A percentile compares a stretch with the other conserved stretches of the same genome.
Conservation (phyloP, 2,888 invertebrate species). For the Drosophila mercatorum region DNA sequence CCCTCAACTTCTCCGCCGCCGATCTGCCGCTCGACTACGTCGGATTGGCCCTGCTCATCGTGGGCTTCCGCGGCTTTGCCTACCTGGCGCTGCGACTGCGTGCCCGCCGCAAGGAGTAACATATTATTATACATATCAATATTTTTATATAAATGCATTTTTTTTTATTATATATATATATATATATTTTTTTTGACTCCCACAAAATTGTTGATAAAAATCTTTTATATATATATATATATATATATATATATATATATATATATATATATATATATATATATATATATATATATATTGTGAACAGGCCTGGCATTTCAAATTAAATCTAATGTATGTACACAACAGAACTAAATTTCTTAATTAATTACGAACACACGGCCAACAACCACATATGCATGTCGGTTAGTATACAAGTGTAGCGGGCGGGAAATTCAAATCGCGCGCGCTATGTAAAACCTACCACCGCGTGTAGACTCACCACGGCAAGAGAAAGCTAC, state of each 20-base stretch:
- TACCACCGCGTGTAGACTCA: slow-evolving; percentile 26
- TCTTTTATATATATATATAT: background rate
- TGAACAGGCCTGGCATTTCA: slow-evolving; percentile 31
- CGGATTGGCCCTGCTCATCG: slow-evolving; percentile 89
- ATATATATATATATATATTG: slow-evolving; percentile 21
- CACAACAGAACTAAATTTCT: slow-evolving; percentile 1
- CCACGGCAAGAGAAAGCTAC: slow-evolving; percentile 26
- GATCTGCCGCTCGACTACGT: slow-evolving; percentile 90
- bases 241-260: too few species aligned
- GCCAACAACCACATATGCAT: background rate
- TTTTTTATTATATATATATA: slow-evolving; percentile 29
- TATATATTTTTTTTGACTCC: slow-evolving; percentile 27
- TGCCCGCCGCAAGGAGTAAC: slow-evolving; percentile 87
- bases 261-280: slow-evolving; percentile 14
- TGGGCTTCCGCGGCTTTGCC: slow-evolving; percentile 91
- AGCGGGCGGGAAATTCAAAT: slow-evolving; percentile 2
- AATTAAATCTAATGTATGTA: slow-evolving; percentile 39
- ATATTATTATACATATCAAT: slow-evolving; percentile 12
- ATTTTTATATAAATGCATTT: background rate
- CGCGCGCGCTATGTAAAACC: slow-evolving; percentile 11
- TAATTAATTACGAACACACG: background rate
- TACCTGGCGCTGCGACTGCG: slow-evolving; percentile 90
- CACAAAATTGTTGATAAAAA: slow-evolving; percentile 27
- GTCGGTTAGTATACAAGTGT: background rate
- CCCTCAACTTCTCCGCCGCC: slow-evolving; percentile 90